Evolutionary conservation across 2,888 invertebrate genomes (phyloP), one percentile per base, ranked within the genome.

Genomic region (Cephus pulcher): DNA sequence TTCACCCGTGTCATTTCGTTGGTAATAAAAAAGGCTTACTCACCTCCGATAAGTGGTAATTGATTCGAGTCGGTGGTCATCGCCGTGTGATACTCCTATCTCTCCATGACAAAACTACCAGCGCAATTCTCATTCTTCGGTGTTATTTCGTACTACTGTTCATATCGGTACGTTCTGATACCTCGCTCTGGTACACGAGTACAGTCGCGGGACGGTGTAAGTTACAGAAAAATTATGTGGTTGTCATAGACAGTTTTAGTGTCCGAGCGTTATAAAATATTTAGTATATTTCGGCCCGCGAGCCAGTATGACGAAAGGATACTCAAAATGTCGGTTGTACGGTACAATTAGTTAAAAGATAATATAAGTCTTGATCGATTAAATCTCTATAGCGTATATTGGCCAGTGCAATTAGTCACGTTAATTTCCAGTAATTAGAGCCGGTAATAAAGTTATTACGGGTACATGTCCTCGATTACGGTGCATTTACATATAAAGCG

Each of bases 381-480:
- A 84, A 86, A 88, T 88, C 88, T 86, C 85, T 84, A 88, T 87
- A 83, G 81, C 69, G 80, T 82, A 79, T 56, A 23, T 23, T 70
- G 76, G 71, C 78, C 78, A 15, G 68, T 33, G 15, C 83, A 87
- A 89, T 89, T 89, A 89, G 86, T 83, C 82, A 81, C 85, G 86
- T 85, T 88, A 88, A 88, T 89, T 88, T 88, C 81, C 85, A 80
- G 82, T 86, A 88, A 89, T 89, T 88, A 88, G 87, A 82, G 80
- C 73, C 76, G 84, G 85, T 88, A 89, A 89, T 87, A 86, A 89
- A 88, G 88, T 89, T 90, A 90, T 89, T 87, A 88, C 88, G 76
- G 82, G 82, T 86, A 85, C 86, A 84, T 86, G 88, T 87, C 86
- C 86, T 83, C 87, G 87, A 89, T 89, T 88, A 88, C 82, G 87